A percentile compares a stretch with the other conserved stretches of the same genome.
Evolutionary conservation across 2,113 vertebrate species (phyloP).

Genomic region (Pomatostomus ruficeps): DNA sequence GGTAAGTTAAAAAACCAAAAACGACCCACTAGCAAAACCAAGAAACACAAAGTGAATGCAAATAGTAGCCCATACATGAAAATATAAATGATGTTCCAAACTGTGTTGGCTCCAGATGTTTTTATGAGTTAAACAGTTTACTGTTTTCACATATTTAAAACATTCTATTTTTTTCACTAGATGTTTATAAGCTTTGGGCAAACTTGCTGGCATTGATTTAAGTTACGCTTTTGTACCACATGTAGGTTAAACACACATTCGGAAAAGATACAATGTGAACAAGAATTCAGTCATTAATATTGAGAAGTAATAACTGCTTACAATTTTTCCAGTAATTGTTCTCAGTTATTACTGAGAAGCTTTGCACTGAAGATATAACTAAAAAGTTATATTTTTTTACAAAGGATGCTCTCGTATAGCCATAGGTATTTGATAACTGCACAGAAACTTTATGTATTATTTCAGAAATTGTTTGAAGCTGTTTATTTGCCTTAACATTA

Average conservation of each 20-base stretch:
- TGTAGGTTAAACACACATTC: not conserved
- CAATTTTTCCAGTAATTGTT: not conserved
- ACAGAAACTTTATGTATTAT: not conserved
- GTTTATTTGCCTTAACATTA: not conserved
- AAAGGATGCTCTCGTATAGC: not conserved
- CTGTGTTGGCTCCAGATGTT: constrained; percentile 18
- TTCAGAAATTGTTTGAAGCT: not conserved
- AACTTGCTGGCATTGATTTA: constrained; percentile 52
- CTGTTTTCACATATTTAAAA: constrained; percentile 41
- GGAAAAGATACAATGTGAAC: not conserved
- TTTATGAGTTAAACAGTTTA: constrained; percentile 42
- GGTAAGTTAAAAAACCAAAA: not conserved
- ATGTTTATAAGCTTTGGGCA: constrained; percentile 39
- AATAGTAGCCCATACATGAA: constrained; percentile 21
- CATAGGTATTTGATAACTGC: not conserved
- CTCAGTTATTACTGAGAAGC: not conserved
- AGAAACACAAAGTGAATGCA: not conserved
- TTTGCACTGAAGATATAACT: not conserved
- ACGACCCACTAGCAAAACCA: not conserved
- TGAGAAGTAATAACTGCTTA: not conserved
- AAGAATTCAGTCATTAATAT: constrained; percentile 5
- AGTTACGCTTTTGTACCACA: constrained; percentile 27
- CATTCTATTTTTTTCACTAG: constrained; percentile 38
- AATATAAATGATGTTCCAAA: constrained; percentile 33
- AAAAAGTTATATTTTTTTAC: not conserved